Base-by-base conservation (phyloP, 2,888 invertebrate species). In the Griposia aprilina region DNA sequence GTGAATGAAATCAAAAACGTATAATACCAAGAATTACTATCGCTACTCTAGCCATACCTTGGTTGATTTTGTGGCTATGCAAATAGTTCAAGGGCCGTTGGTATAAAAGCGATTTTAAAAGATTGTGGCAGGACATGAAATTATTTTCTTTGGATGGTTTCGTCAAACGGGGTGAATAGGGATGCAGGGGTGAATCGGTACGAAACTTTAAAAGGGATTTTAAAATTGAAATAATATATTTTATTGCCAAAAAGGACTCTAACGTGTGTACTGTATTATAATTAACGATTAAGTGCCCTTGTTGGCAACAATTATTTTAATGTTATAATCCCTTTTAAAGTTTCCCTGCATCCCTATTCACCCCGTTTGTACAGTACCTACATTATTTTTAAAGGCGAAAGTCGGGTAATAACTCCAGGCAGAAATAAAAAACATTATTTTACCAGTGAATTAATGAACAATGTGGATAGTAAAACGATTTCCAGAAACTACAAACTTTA, bases 21-120 rank as follows among this genome's bases (percentile, higher is more conserved):
- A 59, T 74, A 52, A 69, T 79, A 80, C 81, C 75, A 74, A 78
- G 82, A 85, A 82, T 82, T 82, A 74, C 78, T 81, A 81, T 82
- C 79, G 73, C 74, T 82, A 77, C 78, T 36, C 13, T 78, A 66
- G 68, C 87, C 83, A 70, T 78, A 79, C 89, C 84, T 83, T 82
- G 82, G 86, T 88, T 85, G 77, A 81, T 87, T 89, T 86, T 86
- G 87, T 70, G 66, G 74, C 62, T 87, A 85, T 85, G 83, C 80
- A 88, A 89, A 89, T 88, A 87, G 82, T 88, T 86, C 82, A 89
- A 87, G 84, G 82, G 75, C 78, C 72, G 72, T 74, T 60, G 71
- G 75, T 73, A 81, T 78, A 73, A 78, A 80, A 78, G 74, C 52
- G 70, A 73, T 71, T 78, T 73, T 63, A 74, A 75, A 78, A 88